Base-by-base conservation (phyloP, 2,797 vertebrate species). In the Agapornis canus region DNA sequence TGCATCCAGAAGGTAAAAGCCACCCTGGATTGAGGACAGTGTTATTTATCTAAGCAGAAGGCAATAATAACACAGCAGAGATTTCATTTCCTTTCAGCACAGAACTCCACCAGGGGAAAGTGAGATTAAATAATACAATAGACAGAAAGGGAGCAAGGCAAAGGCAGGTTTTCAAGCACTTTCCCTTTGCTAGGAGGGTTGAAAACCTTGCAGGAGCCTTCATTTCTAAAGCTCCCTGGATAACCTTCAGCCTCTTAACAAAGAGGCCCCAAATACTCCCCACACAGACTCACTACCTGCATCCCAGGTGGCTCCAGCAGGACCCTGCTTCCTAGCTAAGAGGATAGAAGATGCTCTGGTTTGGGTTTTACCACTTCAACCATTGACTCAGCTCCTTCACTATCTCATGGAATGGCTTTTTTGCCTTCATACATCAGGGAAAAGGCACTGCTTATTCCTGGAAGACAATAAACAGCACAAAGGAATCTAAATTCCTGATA, bases 41-140 rank as follows among this genome's bases (percentile, higher is more conserved):
- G 5, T 59, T 91, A 79, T 82, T 93, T 85, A 89, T 89, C 89
- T 54, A 56, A 83, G 90, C 71, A 75, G 64, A 84, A 59, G 89
- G 57, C 89, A 90, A 65, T 83, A 85, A 93, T 11, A 85, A 69
- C 82, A 66, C 73, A 77, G 90, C 81, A 71, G 71, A 91, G 82
- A 91, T 95, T 93, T 92, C 79, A 87, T 95, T 93, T 93, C 92
- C 92, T 95, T 91, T 75, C 89, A 94, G 91, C 84, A 56, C 68
- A 26, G 79, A 73, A 83, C 73, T 26, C 52, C 52, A 16, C 42
- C 1, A 20, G 80, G 79, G 0, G 0, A 82, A 68, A 57, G 78
- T n/a, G 69, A 91, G 82, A 92, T 89, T 72, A 81, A 93, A 91
- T 59, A 95, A 89, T 6, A 66, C 65, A 87, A 88, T 40, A 87